Percentiles rank a stretch among this genome's conserved stretches.
phyloP scores from a whole-genome alignment of 2,888 invertebrate species.

The Stenolophus ochropezus region DNA sequence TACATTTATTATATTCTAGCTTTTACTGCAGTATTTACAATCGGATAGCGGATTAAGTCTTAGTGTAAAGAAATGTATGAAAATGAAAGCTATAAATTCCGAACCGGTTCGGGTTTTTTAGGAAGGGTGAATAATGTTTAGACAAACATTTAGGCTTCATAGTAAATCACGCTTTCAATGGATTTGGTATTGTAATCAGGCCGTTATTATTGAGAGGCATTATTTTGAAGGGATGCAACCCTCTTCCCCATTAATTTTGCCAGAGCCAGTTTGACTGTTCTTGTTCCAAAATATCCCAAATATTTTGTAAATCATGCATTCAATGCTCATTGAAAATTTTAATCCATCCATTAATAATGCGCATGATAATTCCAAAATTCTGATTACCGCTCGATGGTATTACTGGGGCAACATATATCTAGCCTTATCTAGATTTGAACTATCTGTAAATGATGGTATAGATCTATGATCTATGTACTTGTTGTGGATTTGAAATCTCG shows the following conservation, averaged over 20 bases:
- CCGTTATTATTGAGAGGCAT: constrained; percentile 9
- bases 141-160: constrained; percentile 20
- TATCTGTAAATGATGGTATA: too few species aligned
- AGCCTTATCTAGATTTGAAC: not conserved
- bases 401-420: not conserved
- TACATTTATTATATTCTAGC: too few species aligned
- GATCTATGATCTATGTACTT: not conserved
- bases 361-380: not conserved
- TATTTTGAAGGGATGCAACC: constrained; percentile 9
- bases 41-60: not conserved
- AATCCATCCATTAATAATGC: not conserved
- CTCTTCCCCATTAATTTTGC: constrained; percentile 13
- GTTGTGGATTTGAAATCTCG: too few species aligned
- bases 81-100: not conserved
- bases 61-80: not conserved
- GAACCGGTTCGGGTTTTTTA: not conserved
- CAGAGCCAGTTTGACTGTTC: not conserved
- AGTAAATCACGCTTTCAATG: constrained; percentile 9
- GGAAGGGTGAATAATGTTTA: constrained; percentile 25
- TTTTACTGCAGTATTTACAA: too few species aligned
- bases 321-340: not conserved
- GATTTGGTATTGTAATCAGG: constrained; percentile 36
- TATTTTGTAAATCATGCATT: not conserved
- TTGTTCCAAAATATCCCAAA: constrained; percentile 13
- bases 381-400: too few species aligned